phyloP scores from a whole-genome alignment of 2,113 vertebrate species.

The Anseranas semipalmata region DNA sequence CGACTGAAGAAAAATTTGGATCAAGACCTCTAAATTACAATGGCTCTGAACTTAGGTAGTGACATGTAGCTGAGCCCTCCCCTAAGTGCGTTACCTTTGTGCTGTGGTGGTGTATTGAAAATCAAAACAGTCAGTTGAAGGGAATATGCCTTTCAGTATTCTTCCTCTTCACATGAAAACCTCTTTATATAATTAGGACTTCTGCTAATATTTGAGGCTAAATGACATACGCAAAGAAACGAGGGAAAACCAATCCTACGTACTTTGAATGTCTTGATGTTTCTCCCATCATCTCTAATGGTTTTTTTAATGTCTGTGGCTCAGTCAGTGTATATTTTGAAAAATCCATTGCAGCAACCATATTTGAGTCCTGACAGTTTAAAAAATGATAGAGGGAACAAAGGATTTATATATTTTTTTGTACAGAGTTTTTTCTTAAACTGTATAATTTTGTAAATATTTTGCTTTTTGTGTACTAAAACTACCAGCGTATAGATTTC shows the following conservation, averaged over 20 bases:
- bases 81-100: neutral
- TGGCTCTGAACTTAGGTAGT: constrained; percentile 15
- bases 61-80: neutral
- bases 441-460: constrained; percentile 88
- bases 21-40: neutral
- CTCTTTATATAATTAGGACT: neutral
- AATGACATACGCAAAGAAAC: constrained; percentile 22
- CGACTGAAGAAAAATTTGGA: accelerated
- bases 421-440: constrained; percentile 86
- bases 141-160: neutral
- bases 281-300: constrained; percentile 62
- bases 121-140: neutral
- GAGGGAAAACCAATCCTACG: neutral
- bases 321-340: constrained; percentile 75
- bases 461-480: constrained; percentile 84
- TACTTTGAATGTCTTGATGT: constrained; percentile 58
- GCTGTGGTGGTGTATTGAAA: neutral
- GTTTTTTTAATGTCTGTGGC: constrained; percentile 68
- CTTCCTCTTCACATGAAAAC: neutral
- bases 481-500: constrained; percentile 84
- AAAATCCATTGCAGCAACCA: constrained; percentile 70
- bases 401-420: constrained; percentile 86
- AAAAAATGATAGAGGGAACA: constrained; percentile 79
- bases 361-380: constrained; percentile 73
- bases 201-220: constrained; percentile 45